Evolutionary conservation across 1,140 invertebrate species (phyloP), one percentile per base, ranked within the genome.

Genomic region (Prorops nasuta): DNA sequence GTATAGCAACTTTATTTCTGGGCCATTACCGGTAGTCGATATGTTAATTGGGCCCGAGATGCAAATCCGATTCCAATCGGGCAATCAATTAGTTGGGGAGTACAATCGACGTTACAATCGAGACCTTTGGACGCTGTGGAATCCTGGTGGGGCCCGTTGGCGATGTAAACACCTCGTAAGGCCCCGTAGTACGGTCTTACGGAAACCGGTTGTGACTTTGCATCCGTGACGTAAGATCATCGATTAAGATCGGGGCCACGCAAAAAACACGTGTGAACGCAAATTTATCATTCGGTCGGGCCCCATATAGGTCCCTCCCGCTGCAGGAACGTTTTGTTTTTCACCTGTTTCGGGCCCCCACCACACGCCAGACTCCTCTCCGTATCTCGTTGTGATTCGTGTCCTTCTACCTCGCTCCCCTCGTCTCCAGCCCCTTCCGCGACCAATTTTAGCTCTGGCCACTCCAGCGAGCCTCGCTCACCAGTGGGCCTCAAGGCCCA

Each of bases 141-240:
- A n/a, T n/a, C n/a, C n/a, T n/a, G n/a, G n/a, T n/a, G n/a, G n/a
- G n/a, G n/a, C n/a, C n/a, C n/a, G n/a, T n/a, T n/a, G n/a, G 57
- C 46, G 59, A 48, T 63, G 62, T 62, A 65, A 66, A 67, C 62
- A 68, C 56, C 49, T 60, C 35, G 46, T 35, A 55, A 57, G 49
- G 59, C 46, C 54, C 50, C 37, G 24, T 10, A 44, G 42, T 39
- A 19, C 34, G 49, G 19, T 14, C 12, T 18, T 44, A 28, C 21
- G 45, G 40, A 44, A 72, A 72, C 66, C 67, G 69, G 66, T 72
- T 66, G 58, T 60, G 60, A 63, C 62, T 70, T 70, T 70, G 64
- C 70, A 67, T 64, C 49, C 57, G 64, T 68, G 67, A 72, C 60
- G 63, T 71, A 71, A 71, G 63, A 71, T 56, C 52, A 44, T 56